Evolutionary conservation across 1,140 invertebrate genomes (phyloP).

Genomic region (Yoshiicerus persimilis): DNA sequence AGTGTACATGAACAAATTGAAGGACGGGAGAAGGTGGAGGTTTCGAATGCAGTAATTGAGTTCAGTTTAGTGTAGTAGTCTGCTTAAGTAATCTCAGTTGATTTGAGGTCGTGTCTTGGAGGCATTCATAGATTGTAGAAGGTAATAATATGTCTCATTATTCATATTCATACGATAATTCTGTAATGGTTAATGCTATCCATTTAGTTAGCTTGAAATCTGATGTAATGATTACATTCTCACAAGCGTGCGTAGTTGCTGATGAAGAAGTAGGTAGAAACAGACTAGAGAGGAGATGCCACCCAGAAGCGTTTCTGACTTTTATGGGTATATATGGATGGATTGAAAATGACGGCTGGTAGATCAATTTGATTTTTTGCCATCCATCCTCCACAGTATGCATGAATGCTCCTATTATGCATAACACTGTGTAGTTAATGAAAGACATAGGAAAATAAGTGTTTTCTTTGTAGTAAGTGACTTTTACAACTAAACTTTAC

Average conservation of each 20-base stretch:
- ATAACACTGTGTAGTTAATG: neutral
- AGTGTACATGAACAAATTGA: neutral
- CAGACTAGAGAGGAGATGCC: neutral
- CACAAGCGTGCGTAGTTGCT: neutral
- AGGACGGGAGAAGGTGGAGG: neutral
- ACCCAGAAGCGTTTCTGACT: neutral
- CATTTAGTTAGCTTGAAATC: neutral
- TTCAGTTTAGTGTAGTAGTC: too few species aligned
- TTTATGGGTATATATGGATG: neutral
- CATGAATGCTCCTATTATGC: neutral
- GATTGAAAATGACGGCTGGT: constrained; percentile 11
- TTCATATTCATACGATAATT: neutral
- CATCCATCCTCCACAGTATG: neutral
- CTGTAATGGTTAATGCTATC: neutral
- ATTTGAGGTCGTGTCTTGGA: neutral
- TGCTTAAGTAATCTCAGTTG: neutral
- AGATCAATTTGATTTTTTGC: constrained; percentile 1
- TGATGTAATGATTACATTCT: neutral
- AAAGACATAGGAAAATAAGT: neutral
- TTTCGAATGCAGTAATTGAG: neutral
- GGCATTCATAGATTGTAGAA: neutral
- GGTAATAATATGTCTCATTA: neutral
- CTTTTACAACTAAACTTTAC: neutral
- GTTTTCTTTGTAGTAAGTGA: neutral
- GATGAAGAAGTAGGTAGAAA: neutral